Conservation (phyloP, 2,113 vertebrate genomes). For the Anoura caudifer region DNA sequence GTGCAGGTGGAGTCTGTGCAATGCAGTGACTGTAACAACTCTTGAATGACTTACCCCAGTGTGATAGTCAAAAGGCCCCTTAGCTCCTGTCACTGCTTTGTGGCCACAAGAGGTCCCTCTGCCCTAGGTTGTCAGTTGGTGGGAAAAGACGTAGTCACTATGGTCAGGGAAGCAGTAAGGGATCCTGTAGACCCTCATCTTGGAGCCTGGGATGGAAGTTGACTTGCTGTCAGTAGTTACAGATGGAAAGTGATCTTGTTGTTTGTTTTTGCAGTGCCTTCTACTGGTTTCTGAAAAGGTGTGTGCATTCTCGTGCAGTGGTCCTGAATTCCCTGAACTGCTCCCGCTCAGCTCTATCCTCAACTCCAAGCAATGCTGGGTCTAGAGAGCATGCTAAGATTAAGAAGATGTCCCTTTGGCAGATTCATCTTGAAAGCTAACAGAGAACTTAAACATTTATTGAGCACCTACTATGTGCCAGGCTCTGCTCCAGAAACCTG, state of each 20-base stretch:
- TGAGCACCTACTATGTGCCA: neutral
- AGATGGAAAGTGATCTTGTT: neutral
- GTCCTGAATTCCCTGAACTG: neutral
- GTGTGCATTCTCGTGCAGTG: neutral
- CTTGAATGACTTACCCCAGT: neutral
- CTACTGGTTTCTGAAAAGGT: neutral
- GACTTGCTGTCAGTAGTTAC: neutral
- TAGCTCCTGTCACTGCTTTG: neutral
- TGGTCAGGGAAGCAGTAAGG: neutral
- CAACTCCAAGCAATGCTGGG: neutral
- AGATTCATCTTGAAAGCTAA: neutral
- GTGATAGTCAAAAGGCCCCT: neutral
- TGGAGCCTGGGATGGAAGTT: neutral
- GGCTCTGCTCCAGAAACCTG: neutral
- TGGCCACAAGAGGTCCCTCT: slow-evolving; percentile 39
- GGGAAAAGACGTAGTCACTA: neutral
- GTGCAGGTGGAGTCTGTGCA: neutral
- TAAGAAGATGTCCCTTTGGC: neutral
- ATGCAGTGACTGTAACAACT: neutral
- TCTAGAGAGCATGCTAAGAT: neutral
- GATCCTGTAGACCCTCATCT: neutral
- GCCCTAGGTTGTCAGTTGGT: neutral
- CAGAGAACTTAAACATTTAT: neutral
- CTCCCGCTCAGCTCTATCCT: neutral
- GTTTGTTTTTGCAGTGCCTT: neutral